Percentiles rank a stretch among this genome's conserved stretches.
These are phyloP conservation scores for Caerostris extrusa DNA, from an alignment of 1,140 invertebrate species.

Conservation along the genomic window DNA sequence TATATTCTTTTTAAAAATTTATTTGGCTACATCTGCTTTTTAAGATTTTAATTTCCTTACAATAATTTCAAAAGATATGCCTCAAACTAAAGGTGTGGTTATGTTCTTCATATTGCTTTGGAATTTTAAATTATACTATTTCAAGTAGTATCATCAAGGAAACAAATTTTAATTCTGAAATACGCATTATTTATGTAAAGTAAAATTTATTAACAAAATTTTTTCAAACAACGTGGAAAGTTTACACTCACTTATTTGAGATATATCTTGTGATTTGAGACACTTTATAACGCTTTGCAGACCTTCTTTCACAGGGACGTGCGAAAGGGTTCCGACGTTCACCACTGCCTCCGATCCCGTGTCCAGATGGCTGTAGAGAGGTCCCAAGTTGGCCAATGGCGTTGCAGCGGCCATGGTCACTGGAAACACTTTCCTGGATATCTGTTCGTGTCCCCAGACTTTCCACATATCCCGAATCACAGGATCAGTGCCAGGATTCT, in stretches of 20 bases:
- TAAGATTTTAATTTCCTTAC: too few species aligned
- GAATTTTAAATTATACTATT: too few species aligned
- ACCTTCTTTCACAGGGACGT: conserved; percentile 78
- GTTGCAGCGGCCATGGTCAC: conserved; percentile 69
- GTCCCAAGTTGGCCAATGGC: conserved; percentile 64
- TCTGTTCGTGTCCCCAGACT: conserved; percentile 78
- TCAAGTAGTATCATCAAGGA: too few species aligned
- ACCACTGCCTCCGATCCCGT: conserved; percentile 53
- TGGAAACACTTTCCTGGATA: conserved; percentile 78
- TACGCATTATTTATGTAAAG: too few species aligned
- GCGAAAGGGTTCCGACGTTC: conserved; percentile 70
- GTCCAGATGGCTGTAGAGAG: conserved; percentile 53
- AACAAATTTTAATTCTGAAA: too few species aligned
- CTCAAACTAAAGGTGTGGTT: too few species aligned
- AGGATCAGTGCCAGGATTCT: conserved; percentile 76
- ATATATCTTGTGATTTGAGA: conserved; percentile 78
- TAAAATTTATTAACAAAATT: too few species aligned
- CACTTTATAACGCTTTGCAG: conserved; percentile 79
- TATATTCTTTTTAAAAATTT: too few species aligned
- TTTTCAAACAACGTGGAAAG: too few species aligned
- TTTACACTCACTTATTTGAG: conserved; percentile 70
- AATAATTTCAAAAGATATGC: too few species aligned
- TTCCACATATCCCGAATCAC: conserved; percentile 78
- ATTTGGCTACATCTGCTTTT: too few species aligned
- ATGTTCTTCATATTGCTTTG: too few species aligned